Conservation (phyloP, 2,113 vertebrate species). For the Esox niger region DNA sequence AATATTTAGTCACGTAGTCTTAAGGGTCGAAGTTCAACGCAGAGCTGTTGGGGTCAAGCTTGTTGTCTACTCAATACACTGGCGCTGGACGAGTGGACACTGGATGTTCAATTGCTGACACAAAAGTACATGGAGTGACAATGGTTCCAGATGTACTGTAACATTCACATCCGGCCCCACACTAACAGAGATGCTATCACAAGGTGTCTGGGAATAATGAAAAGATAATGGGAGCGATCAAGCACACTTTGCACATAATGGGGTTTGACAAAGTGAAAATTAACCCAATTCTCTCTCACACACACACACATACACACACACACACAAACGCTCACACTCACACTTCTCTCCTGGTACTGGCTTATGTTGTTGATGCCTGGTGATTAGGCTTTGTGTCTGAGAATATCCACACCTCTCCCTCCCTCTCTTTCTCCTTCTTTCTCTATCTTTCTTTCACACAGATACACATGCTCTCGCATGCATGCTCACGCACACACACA, state of each 20-base stretch:
- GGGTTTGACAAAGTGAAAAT: constrained; percentile 76
- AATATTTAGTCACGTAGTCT: constrained; percentile 52
- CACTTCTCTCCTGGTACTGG: constrained; percentile 56
- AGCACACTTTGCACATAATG: constrained; percentile 65
- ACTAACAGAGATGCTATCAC: constrained; percentile 37
- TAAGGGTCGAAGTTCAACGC: constrained; percentile 61
- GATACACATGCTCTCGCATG: constrained; percentile 2
- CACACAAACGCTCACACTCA: too few relatives aligned
- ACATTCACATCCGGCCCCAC: constrained; percentile 2
- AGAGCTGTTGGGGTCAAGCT: constrained; percentile 36
- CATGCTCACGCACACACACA: background rate
- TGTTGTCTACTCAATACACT: constrained; percentile 33
- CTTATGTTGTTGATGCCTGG: constrained; percentile 37
- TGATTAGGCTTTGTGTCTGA: constrained; percentile 56
- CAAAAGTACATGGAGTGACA: too few relatives aligned
- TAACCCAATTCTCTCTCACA: constrained; percentile 56
- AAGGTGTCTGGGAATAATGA: constrained; percentile 50
- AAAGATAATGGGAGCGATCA: constrained; percentile 60
- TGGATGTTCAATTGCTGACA: too few relatives aligned
- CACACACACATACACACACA: too few relatives aligned
- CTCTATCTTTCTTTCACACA: background rate
- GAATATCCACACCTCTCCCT: constrained; percentile 12
- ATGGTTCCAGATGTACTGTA: constrained; percentile 31
- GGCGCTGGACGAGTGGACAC: background rate
- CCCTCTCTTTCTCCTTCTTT: too few relatives aligned